These are phyloP conservation scores for Entomyzon cyanotis DNA, from an alignment of 2,113 vertebrate species.

Conservation along the genomic window DNA sequence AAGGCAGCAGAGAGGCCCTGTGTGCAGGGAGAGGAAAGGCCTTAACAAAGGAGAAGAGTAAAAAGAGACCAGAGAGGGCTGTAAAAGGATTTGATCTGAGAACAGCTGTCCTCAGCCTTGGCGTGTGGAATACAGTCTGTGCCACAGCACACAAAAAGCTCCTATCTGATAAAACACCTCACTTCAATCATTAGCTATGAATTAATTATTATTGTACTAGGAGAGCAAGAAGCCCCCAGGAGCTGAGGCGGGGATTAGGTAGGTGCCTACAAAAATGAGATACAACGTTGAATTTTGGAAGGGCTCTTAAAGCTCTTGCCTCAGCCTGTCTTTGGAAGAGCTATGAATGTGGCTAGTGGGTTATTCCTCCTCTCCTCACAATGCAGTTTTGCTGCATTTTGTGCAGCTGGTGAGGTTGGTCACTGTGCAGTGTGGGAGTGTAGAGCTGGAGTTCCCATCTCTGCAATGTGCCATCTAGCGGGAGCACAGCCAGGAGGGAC, in stretches of 20 bases:
- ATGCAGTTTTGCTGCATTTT: neutral
- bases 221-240: neutral
- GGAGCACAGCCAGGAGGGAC: neutral
- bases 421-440: accelerated
- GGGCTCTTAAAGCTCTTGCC: neutral
- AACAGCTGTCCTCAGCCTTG: neutral
- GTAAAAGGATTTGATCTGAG: neutral
- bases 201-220: neutral
- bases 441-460: neutral
- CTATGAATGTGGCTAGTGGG: neutral
- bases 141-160: neutral
- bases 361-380: neutral
- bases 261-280: neutral
- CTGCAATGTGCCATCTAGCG: neutral
- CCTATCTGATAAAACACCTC: neutral
- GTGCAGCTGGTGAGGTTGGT: neutral
- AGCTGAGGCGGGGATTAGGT: neutral
- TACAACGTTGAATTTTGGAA: neutral
- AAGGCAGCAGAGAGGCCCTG: neutral
- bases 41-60: neutral
- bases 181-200: neutral
- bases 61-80: neutral
- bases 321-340: neutral
- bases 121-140: neutral
- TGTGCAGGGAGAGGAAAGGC: neutral